phyloP scores from a whole-genome alignment of 2,888 invertebrate genomes.

The Actias luna region DNA sequence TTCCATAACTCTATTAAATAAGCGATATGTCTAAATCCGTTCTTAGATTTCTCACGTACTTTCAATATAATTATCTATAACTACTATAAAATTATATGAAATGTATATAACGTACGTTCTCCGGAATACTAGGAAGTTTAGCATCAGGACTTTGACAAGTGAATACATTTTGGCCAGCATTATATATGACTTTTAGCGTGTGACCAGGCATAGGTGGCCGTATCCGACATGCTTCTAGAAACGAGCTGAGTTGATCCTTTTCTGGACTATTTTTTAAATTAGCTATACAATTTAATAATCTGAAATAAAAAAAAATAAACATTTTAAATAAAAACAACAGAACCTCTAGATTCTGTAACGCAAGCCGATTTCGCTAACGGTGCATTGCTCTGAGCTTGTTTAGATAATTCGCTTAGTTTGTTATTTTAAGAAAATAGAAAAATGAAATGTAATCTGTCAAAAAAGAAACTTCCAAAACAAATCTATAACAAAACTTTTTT shows the following conservation, averaged over 20 bases:
- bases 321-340: background rate
- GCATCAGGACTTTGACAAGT: slow-evolving; percentile 89
- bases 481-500: no score
- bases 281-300: slow-evolving; percentile 91
- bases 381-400: background rate
- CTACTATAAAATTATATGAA: background rate
- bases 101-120: slow-evolving; percentile 90
- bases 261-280: slow-evolving; percentile 84
- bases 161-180: slow-evolving; percentile 68
- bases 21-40: background rate
- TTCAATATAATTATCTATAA: background rate
- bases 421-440: background rate
- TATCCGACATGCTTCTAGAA: slow-evolving; percentile 66
- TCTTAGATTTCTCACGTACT: background rate
- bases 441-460: background rate
- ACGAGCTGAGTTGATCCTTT: slow-evolving; percentile 58
- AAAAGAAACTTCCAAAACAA: background rate
- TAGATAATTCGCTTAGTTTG: background rate
- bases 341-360: background rate
- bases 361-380: background rate
- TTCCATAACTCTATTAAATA: no score
- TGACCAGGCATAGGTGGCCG: slow-evolving; percentile 68
- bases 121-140: slow-evolving; percentile 95
- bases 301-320: slow-evolving; percentile 48
- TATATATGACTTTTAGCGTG: slow-evolving; percentile 64